Conservation (phyloP, 2,888 invertebrate species). For the Eurytoma adleriae region DNA sequence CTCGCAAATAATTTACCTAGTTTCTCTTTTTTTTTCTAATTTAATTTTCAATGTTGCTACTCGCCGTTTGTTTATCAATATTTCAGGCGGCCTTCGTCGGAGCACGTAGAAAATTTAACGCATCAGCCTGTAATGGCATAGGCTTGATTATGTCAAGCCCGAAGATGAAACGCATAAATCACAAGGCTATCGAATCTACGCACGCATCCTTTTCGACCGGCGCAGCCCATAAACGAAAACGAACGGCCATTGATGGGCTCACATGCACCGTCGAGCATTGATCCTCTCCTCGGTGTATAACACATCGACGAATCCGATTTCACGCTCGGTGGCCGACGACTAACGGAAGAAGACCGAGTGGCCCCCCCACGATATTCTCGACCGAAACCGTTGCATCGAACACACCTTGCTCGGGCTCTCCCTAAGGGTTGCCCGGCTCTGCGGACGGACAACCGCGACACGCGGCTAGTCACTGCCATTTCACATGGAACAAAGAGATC, state of each 20-base stretch:
- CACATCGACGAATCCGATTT: conserved; percentile 68
- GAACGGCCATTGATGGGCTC: conserved; percentile 61
- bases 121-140: neutral
- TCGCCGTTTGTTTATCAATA: neutral
- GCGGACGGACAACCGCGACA: too few species aligned
- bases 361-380: conserved; percentile 16
- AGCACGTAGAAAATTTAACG: too few species aligned
- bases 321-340: conserved; percentile 63
- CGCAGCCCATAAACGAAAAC: conserved; percentile 10
- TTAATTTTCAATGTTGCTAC: neutral
- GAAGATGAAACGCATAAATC: conserved; percentile 36
- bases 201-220: neutral
- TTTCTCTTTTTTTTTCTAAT: too few species aligned
- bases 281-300: conserved; percentile 58
- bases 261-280: conserved; percentile 63
- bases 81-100: neutral
- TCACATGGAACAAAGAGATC: too few species aligned
- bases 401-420: neutral
- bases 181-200: neutral
- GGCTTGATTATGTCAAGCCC: conserved; percentile 10
- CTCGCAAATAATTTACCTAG: too few species aligned
- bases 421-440: neutral
- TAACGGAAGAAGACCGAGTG: conserved; percentile 29
- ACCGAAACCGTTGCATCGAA: neutral
- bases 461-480: too few species aligned